These are phyloP conservation scores for Coreoperca whiteheadi DNA, from an alignment of 2,113 vertebrate genomes.

Conservation along the genomic window DNA sequence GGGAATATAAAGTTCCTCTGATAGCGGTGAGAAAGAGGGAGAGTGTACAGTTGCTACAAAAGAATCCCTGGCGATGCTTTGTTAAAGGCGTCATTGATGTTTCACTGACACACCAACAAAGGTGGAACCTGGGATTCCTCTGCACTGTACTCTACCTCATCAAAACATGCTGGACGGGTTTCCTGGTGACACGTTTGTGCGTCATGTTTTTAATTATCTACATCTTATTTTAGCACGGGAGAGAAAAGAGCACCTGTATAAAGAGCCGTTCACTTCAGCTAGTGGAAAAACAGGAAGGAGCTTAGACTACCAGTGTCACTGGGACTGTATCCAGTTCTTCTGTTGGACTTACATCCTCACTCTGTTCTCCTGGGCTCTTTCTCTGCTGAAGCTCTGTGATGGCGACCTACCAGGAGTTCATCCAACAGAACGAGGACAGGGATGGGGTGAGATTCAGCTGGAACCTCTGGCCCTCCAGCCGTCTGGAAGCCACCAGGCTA, in stretches of 20 bases:
- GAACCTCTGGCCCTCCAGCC: slow-evolving; percentile 98
- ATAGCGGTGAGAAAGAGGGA: background rate
- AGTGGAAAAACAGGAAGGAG: too few relatives aligned
- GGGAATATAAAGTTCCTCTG: background rate
- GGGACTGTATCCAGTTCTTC: background rate
- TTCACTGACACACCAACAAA: background rate
- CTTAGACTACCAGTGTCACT: background rate
- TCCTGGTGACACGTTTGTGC: slow-evolving; percentile 35
- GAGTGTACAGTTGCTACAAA: background rate
- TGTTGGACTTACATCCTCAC: background rate
- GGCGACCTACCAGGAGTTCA: slow-evolving; percentile 96
- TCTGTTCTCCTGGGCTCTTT: slow-evolving; percentile 29
- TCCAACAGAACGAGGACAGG: slow-evolving; percentile 97
- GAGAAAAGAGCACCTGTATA: slow-evolving; percentile 26
- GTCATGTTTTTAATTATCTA: slow-evolving; percentile 40
- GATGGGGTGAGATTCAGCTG: slow-evolving; percentile 98
- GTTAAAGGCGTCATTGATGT: background rate
- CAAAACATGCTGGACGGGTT: slow-evolving; percentile 62
- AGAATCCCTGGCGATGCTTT: slow-evolving; percentile 3
- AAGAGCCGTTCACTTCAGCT: slow-evolving; percentile 14
- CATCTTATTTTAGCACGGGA: slow-evolving; percentile 33
- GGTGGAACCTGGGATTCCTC: slow-evolving; percentile 25
- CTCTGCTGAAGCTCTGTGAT: slow-evolving; percentile 76
- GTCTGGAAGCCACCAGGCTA: slow-evolving; percentile 94
- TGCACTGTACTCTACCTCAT: too few relatives aligned